Conservation (phyloP, 2,797 vertebrate species). For the Pampus argenteus region DNA sequence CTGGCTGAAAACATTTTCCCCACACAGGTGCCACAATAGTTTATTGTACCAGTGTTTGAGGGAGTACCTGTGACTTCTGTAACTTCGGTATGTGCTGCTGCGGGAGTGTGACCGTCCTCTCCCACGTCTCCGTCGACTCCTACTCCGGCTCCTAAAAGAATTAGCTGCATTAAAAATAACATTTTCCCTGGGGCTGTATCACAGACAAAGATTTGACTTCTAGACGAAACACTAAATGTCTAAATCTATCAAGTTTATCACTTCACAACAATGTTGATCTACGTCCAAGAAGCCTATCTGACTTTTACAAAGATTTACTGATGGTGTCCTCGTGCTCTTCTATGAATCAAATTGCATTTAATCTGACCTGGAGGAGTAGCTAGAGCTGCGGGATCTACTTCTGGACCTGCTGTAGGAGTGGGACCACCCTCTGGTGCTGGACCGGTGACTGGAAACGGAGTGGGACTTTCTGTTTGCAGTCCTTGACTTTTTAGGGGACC, state of each 20-base stretch:
- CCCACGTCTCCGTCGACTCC: constrained; percentile 89
- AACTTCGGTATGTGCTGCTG: constrained; percentile 92
- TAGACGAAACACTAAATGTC: not conserved
- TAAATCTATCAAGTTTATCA: constrained; percentile 27
- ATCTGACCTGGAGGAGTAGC: constrained; percentile 90
- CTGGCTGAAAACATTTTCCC: not conserved
- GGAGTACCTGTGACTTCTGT: constrained; percentile 86
- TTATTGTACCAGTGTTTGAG: not conserved
- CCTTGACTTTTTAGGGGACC: constrained; percentile 88
- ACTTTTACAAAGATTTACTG: constrained; percentile 5
- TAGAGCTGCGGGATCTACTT: constrained; percentile 91
- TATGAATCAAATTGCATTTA: not conserved
- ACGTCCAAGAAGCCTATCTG: not conserved
- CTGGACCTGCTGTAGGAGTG: constrained; percentile 91
- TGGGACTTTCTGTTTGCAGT: constrained; percentile 89
- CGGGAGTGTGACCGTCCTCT: constrained; percentile 87
- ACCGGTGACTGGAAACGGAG: constrained; percentile 89
- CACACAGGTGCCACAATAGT: not conserved
- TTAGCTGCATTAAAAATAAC: not conserved
- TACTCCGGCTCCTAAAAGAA: constrained; percentile 89
- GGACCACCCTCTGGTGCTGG: constrained; percentile 83
- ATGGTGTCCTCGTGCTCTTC: not conserved
- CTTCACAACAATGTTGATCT: constrained; percentile 19
- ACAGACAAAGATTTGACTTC: constrained; percentile 2
- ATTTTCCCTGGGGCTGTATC: not conserved